These are phyloP conservation scores for Drosophila affinis DNA, from an alignment of 2,888 invertebrate species.

Conservation along the genomic window DNA sequence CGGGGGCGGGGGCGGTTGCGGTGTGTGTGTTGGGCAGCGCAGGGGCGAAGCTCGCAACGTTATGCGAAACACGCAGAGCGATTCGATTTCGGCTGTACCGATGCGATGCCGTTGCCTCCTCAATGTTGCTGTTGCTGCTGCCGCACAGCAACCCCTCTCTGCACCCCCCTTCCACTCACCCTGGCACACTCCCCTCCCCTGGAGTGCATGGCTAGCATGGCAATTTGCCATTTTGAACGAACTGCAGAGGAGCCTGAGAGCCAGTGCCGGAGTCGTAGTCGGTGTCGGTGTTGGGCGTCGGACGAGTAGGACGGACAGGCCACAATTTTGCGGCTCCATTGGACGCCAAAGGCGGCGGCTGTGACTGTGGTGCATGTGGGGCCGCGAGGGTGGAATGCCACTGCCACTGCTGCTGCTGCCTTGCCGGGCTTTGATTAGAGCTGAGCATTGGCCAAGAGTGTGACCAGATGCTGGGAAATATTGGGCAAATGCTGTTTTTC, in stretches of 20 bases:
- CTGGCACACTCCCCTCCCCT: conserved; percentile 4
- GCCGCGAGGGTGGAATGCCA: conserved; percentile 18
- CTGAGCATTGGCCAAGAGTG: not conserved
- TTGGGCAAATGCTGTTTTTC: not conserved
- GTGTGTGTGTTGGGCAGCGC: not conserved
- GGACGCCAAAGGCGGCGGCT: conserved; percentile 61
- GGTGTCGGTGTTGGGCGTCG: not conserved
- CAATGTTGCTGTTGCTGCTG: conserved; percentile 1
- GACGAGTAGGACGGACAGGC: conserved; percentile 44
- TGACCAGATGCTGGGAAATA: not conserved
- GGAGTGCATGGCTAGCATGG: conserved; percentile 59
- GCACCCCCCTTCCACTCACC: conserved; percentile 9
- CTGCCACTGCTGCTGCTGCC: not conserved
- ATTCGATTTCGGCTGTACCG: conserved; percentile 65
- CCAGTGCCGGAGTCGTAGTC: not conserved
- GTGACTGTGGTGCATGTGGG: conserved; percentile 6
- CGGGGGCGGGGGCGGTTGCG: no score
- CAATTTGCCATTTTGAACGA: conserved; percentile 80
- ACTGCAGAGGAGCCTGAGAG: conserved; percentile 10
- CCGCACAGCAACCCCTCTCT: conserved; percentile 22
- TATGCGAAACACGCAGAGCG: conserved; percentile 76
- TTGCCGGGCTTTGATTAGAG: not conserved
- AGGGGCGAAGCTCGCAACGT: conserved; percentile 32
- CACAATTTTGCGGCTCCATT: conserved; percentile 75
- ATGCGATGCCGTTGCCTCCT: conserved; percentile 29